Conservation (phyloP, 2,888 invertebrate genomes). For the Heliconius ethilla region DNA sequence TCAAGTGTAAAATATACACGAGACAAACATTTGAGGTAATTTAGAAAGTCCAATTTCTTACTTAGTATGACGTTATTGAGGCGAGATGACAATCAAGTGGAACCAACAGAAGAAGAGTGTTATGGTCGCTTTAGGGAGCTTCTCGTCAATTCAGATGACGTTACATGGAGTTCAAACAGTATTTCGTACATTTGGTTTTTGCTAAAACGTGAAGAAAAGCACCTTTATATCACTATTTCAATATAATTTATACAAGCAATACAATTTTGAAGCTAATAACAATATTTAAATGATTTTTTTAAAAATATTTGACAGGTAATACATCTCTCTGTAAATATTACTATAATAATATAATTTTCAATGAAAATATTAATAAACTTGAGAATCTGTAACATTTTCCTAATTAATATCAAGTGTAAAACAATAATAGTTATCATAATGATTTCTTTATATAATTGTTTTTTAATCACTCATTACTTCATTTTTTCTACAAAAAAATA, state of each 20-base stretch:
- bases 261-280: neutral
- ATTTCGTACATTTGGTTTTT: constrained; percentile 71
- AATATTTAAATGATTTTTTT: neutral
- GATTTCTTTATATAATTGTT: neutral
- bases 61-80: too few relatives aligned
- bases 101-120: neutral
- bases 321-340: neutral
- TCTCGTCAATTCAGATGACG: neutral
- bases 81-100: too few relatives aligned
- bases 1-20: too few relatives aligned
- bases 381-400: constrained; percentile 16
- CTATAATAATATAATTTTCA: constrained; percentile 13
- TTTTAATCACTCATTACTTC: neutral
- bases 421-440: neutral
- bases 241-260: neutral
- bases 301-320: too few relatives aligned
- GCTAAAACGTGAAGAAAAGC: constrained; percentile 70
- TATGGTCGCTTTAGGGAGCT: neutral
- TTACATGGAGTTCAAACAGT: neutral
- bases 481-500: neutral
- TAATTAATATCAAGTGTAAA: constrained; percentile 19
- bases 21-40: too few relatives aligned
- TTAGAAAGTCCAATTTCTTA: too few relatives aligned
- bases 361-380: constrained; percentile 9
- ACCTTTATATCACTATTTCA: constrained; percentile 53